Percentiles rank a stretch among this genome's conserved stretches.
Evolutionary conservation across 2,113 vertebrate species (phyloP).

Genomic region (Cottus gobio): DNA sequence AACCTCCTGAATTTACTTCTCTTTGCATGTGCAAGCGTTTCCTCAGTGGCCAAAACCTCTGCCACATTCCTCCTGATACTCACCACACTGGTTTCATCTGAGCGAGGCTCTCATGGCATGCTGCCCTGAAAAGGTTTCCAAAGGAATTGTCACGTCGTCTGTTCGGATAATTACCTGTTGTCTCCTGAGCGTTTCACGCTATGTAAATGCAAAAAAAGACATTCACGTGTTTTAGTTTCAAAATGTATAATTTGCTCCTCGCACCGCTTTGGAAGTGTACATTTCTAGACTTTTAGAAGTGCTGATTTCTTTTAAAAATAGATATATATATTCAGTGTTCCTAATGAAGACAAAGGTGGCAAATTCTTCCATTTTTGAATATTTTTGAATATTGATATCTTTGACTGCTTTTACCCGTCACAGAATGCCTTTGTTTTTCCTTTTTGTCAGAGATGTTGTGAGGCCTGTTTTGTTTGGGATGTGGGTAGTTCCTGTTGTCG

Average conservation of each 20-base stretch:
- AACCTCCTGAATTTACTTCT: constrained; percentile 34
- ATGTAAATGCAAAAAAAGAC: constrained; percentile 27
- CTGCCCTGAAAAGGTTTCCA: constrained; percentile 34
- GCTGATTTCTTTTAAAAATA: constrained; percentile 14
- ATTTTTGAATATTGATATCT: constrained; percentile 34
- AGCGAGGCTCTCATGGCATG: not conserved
- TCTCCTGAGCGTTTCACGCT: constrained; percentile 10
- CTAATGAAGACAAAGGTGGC: constrained; percentile 25
- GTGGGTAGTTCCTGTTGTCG: constrained; percentile 45
- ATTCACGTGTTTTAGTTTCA: constrained; percentile 1
- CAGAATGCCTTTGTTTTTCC: constrained; percentile 45
- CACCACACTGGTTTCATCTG: constrained; percentile 48
- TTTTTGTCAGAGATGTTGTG: constrained; percentile 44
- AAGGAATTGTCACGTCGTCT: constrained; percentile 25
- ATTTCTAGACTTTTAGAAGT: constrained; percentile 7
- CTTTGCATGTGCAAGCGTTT: constrained; percentile 53
- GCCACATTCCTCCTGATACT: constrained; percentile 55
- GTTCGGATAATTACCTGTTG: constrained; percentile 54
- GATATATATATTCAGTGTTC: constrained; percentile 5
- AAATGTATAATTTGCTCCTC: constrained; percentile 15
- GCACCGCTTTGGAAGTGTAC: not conserved
- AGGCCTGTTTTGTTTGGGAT: constrained; percentile 51
- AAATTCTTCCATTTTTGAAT: constrained; percentile 32
- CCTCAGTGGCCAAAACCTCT: constrained; percentile 36
- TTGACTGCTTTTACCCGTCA: constrained; percentile 22